phyloP scores from a whole-genome alignment of 2,113 vertebrate genomes.

The Glaucidium brasilianum region DNA sequence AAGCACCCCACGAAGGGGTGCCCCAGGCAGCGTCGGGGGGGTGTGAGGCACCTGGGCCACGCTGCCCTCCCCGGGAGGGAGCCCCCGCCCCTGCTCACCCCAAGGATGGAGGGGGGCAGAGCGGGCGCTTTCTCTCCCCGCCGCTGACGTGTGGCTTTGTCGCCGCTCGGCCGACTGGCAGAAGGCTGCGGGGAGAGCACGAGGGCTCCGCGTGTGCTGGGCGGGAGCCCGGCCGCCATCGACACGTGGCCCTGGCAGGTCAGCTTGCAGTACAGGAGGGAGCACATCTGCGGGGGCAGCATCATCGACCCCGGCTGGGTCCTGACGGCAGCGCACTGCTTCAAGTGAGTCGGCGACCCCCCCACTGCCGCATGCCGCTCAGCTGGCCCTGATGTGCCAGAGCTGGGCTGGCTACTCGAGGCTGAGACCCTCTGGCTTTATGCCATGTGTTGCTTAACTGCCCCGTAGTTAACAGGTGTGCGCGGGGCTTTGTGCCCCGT shows the following conservation, averaged over 20 bases:
- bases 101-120: not conserved
- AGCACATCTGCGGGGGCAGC: conserved; percentile 88
- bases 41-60: accelerated
- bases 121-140: accelerated
- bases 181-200: conserved; percentile 77
- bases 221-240: conserved; percentile 75
- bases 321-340: conserved; percentile 86
- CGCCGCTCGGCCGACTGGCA: accelerated
- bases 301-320: conserved; percentile 80
- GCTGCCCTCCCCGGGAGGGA: not conserved
- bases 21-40: accelerated
- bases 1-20: not conserved
- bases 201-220: conserved; percentile 76
- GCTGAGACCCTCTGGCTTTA: not conserved
- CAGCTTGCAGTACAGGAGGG: conserved; percentile 80
- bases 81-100: accelerated
- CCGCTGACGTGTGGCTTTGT: not conserved
- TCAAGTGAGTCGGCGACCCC: conserved; percentile 51
- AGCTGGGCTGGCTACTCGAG: not conserved
- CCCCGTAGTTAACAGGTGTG: accelerated
- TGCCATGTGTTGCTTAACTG: accelerated
- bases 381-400: accelerated
- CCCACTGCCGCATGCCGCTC: accelerated
- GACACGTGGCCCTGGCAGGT: conserved; percentile 91
- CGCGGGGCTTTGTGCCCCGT: not conserved